Percentiles rank a stretch among this genome's conserved stretches.
phyloP scores from a whole-genome alignment of 1,140 invertebrate species.

The Ctenoplectra terminalis region DNA sequence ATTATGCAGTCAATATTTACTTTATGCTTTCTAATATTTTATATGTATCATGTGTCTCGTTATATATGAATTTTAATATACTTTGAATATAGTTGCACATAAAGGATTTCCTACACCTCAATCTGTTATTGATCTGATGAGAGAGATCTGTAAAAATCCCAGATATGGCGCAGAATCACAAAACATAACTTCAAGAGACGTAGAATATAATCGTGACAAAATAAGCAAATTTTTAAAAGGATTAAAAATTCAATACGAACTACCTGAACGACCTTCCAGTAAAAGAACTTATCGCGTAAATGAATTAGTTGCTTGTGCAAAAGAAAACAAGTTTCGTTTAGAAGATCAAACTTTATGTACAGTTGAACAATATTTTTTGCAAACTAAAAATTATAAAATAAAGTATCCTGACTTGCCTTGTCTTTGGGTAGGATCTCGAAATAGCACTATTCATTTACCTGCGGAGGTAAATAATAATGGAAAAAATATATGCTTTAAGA shows the following conservation, averaged over 20 bases:
- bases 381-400: conserved; percentile 81
- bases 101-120: conserved; percentile 86
- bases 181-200: background rate
- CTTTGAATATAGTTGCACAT: conserved; percentile 84
- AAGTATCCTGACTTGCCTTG: conserved; percentile 84
- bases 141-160: conserved; percentile 63
- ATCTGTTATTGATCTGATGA: conserved; percentile 78
- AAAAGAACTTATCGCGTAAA: conserved; percentile 83
- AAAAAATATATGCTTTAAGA: background rate
- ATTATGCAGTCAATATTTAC: background rate
- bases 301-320: conserved; percentile 77
- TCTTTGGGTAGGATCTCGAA: conserved; percentile 84
- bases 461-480: conserved; percentile 60
- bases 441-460: conserved; percentile 77
- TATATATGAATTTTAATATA: conserved; percentile 18
- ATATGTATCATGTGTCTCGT: background rate
- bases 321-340: conserved; percentile 76
- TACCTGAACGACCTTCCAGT: conserved; percentile 78
- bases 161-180: accelerated
- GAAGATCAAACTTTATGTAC: conserved; percentile 76
- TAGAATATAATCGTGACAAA: background rate
- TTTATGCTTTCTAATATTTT: conserved; percentile 35
- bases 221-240: conserved; percentile 67
- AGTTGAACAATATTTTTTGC: conserved; percentile 83
- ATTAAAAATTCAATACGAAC: conserved; percentile 81